These are phyloP conservation scores for Cebidichthys violaceus DNA, from an alignment of 2,113 vertebrate genomes.

Conservation along the genomic window DNA sequence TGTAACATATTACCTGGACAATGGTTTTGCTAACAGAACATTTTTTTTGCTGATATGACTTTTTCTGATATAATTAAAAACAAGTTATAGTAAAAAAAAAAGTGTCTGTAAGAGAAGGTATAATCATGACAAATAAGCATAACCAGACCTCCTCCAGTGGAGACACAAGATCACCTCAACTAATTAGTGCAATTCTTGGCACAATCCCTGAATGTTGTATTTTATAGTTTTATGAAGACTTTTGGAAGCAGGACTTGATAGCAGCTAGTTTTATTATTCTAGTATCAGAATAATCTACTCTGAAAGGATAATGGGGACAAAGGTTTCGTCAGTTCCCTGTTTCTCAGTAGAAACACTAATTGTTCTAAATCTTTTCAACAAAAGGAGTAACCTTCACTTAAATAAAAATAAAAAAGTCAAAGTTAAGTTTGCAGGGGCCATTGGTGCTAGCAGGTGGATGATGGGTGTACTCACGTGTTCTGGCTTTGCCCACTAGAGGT, in stretches of 20 bases:
- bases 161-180: background rate
- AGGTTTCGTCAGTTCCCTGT: background rate
- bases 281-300: background rate
- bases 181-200: background rate
- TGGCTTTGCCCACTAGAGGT: constrained; percentile 90
- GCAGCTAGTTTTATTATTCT: background rate
- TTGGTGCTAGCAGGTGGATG: background rate
- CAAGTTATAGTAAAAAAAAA: background rate
- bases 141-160: background rate
- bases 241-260: background rate
- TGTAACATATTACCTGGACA: background rate
- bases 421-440: background rate
- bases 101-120: background rate
- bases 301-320: background rate
- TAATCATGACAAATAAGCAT: background rate
- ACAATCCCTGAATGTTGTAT: background rate
- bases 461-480: constrained; percentile 89
- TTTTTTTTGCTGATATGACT: background rate
- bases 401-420: background rate
- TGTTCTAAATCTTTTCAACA: background rate
- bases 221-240: background rate
- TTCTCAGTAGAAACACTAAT: background rate
- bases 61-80: background rate
- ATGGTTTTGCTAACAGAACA: background rate
- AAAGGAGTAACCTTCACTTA: background rate